Base-by-base conservation (phyloP, 2,113 vertebrate species). In the Sturnus vulgaris region DNA sequence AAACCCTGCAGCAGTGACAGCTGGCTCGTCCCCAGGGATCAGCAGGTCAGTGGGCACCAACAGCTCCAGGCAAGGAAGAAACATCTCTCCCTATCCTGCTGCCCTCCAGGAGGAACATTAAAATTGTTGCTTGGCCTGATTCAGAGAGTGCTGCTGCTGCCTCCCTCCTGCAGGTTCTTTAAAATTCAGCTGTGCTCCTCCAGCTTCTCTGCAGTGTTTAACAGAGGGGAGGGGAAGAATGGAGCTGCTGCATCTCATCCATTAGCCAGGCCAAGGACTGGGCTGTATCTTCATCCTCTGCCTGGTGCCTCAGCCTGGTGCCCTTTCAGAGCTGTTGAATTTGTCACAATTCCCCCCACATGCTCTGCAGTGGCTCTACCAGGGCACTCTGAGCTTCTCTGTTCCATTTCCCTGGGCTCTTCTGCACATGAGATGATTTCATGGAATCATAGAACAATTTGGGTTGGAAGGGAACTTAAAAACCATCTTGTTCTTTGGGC, bases 151-250 rank as follows among this genome's bases (percentile, higher is more conserved):
- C 33, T 57, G 64, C 69, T 83, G 53, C 69, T 91, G 80, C 71
- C 68, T 97, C 50, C 75, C 80, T 90, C 82, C 86, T 88, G 90
- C 80, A 95, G 79, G 56, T 28, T 95, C 68, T 42, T 91, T 63
- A 57, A 88, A 81, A 92, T 93, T 83, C 94, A 88, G 64, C 83
- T 66, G 23, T 90, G 88, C 68, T 83, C 56, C 40, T 88, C 80
- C 53, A 52, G 63, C 80, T 66, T 70, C 56, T 73, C 68, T 88
- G 88, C 83, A 86, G 64, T 44, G 35, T 68, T 83, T n/a, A 22
- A 25, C 40, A 49, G 78, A 86, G 71, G 33, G 33, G 61, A 85
- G 55, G 7, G 35, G 71, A 72, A 66, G 86, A 81, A 49, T 37
- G 17, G 21, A 70, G 83, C 52, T 92, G 30, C 83, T 78, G 76